phyloP scores from a whole-genome alignment of 2,888 invertebrate species.

The Thera britannica region DNA sequence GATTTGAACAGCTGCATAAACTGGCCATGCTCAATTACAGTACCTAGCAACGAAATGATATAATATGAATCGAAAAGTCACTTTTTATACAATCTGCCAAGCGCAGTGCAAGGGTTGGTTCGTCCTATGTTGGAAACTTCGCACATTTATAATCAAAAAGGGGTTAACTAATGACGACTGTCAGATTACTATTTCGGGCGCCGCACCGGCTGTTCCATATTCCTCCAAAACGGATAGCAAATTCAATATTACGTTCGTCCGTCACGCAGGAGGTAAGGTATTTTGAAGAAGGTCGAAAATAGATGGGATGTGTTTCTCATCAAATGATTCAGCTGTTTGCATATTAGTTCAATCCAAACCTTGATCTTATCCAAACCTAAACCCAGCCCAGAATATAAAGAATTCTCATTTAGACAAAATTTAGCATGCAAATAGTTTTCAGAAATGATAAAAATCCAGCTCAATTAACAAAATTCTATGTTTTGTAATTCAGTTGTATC shows the following conservation, averaged over 20 bases:
- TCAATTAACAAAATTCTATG: too few relatives aligned
- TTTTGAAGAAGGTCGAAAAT: conserved; percentile 16
- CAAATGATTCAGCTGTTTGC: conserved; percentile 10
- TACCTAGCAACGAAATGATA: too few relatives aligned
- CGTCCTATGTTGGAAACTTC: conserved; percentile 26
- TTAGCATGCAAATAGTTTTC: too few relatives aligned
- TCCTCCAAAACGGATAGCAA: conserved; percentile 32
- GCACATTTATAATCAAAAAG: conserved; percentile 32
- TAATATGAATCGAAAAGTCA: conserved; percentile 1
- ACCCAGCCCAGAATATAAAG: too few relatives aligned
- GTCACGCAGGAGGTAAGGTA: conserved; percentile 11
- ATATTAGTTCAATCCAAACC: too few relatives aligned
- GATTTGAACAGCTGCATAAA: too few relatives aligned
- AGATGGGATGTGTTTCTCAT: conserved; percentile 8
- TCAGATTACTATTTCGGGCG: conserved; percentile 26
- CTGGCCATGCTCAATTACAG: too few relatives aligned
- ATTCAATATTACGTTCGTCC: conserved; percentile 28
- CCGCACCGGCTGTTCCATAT: conserved; percentile 16
- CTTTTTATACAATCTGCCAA: conserved; percentile 8
- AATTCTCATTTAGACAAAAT: too few relatives aligned
- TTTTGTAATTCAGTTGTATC: too few relatives aligned
- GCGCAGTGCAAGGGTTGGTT: conserved; percentile 5
- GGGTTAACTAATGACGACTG: conserved; percentile 15
- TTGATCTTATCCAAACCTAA: too few relatives aligned
- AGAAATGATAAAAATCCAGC: too few relatives aligned